Conservation (phyloP, 2,888 invertebrate species). For the Dermolepida albohirtum region DNA sequence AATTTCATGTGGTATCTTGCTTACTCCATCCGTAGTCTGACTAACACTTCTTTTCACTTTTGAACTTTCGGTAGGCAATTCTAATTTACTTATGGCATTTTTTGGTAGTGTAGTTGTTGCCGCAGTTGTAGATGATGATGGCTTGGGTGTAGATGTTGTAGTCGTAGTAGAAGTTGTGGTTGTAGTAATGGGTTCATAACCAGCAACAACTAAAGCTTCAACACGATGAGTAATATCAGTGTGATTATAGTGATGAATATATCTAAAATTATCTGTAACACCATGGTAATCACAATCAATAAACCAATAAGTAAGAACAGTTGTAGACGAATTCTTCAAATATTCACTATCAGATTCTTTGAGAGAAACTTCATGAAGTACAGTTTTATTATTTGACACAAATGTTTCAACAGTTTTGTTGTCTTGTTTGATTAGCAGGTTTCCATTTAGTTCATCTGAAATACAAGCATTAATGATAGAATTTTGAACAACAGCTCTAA, state of each 20-base stretch:
- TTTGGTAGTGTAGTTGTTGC: constrained; percentile 46
- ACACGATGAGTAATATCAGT: constrained; percentile 72
- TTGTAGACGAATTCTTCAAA: constrained; percentile 68
- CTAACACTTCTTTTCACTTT: constrained; percentile 47
- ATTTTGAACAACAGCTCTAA: too few relatives aligned
- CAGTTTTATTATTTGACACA: constrained; percentile 73
- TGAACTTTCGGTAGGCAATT: constrained; percentile 1
- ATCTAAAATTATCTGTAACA: constrained; percentile 71
- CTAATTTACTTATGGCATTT: constrained; percentile 5
- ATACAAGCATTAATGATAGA: constrained; percentile 27
- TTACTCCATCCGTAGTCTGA: constrained; percentile 13
- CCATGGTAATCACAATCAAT: constrained; percentile 80
- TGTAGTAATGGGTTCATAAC: constrained; percentile 72
- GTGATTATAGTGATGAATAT: constrained; percentile 74
- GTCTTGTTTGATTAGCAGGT: constrained; percentile 74
- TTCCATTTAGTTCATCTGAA: constrained; percentile 76
- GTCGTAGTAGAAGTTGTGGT: constrained; percentile 60
- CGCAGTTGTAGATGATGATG: constrained; percentile 49
- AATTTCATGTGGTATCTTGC: constrained; percentile 41
- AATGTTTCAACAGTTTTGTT: constrained; percentile 70
- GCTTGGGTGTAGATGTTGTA: constrained; percentile 52
- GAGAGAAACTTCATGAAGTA: constrained; percentile 71
- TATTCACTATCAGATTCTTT: constrained; percentile 73
- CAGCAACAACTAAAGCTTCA: constrained; percentile 79
- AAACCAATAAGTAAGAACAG: constrained; percentile 80